Evolutionary conservation across 2,113 vertebrate genomes (phyloP).

Genomic region (Corythoichthys haematopterus): DNA sequence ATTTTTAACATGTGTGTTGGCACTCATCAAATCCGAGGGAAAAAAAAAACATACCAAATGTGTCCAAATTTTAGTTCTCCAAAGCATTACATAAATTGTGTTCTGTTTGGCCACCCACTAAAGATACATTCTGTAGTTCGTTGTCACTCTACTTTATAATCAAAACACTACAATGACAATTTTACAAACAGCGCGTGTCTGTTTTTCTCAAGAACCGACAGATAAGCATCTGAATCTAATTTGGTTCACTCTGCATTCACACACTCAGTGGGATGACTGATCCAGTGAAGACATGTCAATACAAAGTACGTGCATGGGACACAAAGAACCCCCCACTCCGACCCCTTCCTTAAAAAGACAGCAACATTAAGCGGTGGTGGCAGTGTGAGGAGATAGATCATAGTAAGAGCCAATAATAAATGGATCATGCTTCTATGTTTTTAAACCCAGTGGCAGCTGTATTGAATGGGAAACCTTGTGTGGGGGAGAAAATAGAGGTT

Average conservation of each 20-base stretch:
- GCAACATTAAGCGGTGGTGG: conserved; percentile 59
- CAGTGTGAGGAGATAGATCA: conserved; percentile 64
- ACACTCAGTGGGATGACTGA: conserved; percentile 55
- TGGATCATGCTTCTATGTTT: conserved; percentile 70
- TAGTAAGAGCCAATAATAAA: conserved; percentile 79
- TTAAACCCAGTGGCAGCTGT: conserved; percentile 73
- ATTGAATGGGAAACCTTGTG: conserved; percentile 72
- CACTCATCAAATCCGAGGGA: neutral
- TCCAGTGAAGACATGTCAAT: conserved; percentile 68
- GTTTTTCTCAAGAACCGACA: conserved; percentile 10
- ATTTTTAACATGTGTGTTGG: conserved; percentile 3
- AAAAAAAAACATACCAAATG: neutral
- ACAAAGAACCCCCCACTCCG: conserved; percentile 46
- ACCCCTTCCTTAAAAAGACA: conserved; percentile 51
- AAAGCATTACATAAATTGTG: neutral
- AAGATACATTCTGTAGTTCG: conserved; percentile 1
- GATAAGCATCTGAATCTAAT: conserved; percentile 31
- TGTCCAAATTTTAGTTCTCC: neutral
- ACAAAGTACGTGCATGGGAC: conserved; percentile 66
- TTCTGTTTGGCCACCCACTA: neutral
- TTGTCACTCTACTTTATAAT: neutral
- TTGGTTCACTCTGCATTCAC: conserved; percentile 37
- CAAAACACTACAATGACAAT: neutral
- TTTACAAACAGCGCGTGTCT: conserved; percentile 13
- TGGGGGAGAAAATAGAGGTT: conserved; percentile 76